A percentile compares a stretch with the other conserved stretches of the same genome.
Evolutionary conservation across 1,140 invertebrate species (phyloP).

Genomic region (Leguminivora glycinivorella): DNA sequence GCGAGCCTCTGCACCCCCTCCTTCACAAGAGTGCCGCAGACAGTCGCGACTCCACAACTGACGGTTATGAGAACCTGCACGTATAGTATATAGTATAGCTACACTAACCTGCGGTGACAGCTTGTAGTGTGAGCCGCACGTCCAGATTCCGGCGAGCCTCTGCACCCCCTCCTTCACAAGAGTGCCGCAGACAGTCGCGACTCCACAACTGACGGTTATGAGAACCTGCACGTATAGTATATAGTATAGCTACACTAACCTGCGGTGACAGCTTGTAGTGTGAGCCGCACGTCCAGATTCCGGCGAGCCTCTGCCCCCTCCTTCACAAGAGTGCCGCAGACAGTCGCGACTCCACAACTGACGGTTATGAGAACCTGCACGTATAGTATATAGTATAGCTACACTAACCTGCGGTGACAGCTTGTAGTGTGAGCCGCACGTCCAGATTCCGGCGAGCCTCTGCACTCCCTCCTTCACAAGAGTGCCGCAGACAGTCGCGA

Average conservation of each 20-base stretch:
- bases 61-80: constrained; percentile 5
- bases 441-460: constrained; percentile 49
- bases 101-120: constrained; percentile 80
- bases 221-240: too few relatives aligned
- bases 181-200: too few relatives aligned
- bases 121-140: constrained; percentile 76
- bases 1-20: constrained; percentile 53
- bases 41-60: constrained; percentile 65
- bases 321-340: constrained; percentile 44
- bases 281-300: constrained; percentile 59
- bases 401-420: constrained; percentile 80
- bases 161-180: constrained; percentile 54
- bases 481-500: too few relatives aligned
- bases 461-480: constrained; percentile 59
- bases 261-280: constrained; percentile 81
- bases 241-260: too few relatives aligned
- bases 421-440: constrained; percentile 76
- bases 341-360: constrained; percentile 59
- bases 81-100: too few relatives aligned
- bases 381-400: too few relatives aligned
- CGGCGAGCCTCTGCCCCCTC: constrained; percentile 50
- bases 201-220: too few relatives aligned
- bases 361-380: constrained; percentile 8
- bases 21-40: constrained; percentile 55
- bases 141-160: constrained; percentile 49